A percentile compares a stretch with the other conserved stretches of the same genome.
Conservation (phyloP, 2,113 vertebrate genomes). For the Mohoua ochrocephala region DNA sequence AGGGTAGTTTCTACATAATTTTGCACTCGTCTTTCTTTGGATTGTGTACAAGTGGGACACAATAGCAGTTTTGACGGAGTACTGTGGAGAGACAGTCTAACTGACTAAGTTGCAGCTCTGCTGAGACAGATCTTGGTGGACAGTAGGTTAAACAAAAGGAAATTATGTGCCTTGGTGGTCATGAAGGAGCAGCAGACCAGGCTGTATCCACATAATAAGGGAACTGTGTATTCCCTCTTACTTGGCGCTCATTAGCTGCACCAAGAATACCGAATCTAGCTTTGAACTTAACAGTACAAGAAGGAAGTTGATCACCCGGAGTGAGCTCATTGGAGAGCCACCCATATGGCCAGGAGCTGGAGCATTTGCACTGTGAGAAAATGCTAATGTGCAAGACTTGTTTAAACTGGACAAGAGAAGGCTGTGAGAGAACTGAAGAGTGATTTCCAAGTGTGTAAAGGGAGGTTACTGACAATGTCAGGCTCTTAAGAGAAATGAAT, state of each 20-base stretch:
- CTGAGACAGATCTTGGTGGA: not conserved
- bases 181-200: not conserved
- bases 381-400: not conserved
- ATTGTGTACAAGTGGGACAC: not conserved
- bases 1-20: not conserved
- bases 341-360: not conserved
- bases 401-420: not conserved
- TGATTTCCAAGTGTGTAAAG: not conserved
- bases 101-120: not conserved
- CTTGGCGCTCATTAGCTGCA: not conserved
- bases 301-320: not conserved
- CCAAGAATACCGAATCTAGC: not conserved
- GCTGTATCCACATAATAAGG: not conserved
- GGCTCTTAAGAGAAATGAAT: not conserved
- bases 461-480: not conserved
- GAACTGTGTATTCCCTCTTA: not conserved
- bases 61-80: not conserved
- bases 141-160: not conserved
- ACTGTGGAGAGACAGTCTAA: not conserved
- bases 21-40: not conserved
- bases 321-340: not conserved
- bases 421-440: not conserved
- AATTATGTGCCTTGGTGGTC: not conserved
- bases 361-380: not conserved
- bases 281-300: not conserved